phyloP scores from a whole-genome alignment of 2,888 invertebrate species.

The Protodeltote pygarga region DNA sequence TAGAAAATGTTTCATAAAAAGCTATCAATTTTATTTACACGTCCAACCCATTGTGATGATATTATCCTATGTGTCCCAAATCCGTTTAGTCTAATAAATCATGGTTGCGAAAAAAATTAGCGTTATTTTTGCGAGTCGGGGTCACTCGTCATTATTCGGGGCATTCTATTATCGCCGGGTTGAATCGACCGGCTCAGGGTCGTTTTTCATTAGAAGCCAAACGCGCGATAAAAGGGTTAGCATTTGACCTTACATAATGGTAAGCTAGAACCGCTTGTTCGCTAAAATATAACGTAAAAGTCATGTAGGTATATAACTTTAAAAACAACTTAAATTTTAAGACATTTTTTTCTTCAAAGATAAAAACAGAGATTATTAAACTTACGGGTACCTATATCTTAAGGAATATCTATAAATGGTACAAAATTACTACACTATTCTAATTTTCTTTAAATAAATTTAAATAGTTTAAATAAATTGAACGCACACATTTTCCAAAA shows the following conservation, averaged over 20 bases:
- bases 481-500: background rate
- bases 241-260: constrained; percentile 36
- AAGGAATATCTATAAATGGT: too few relatives aligned
- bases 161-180: constrained; percentile 56
- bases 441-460: background rate
- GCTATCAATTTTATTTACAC: constrained; percentile 70
- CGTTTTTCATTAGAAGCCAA: constrained; percentile 63
- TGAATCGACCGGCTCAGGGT: constrained; percentile 49
- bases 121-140: constrained; percentile 65
- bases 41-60: constrained; percentile 61
- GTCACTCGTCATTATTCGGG: constrained; percentile 61
- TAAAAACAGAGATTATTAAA: too few relatives aligned
- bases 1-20: constrained; percentile 38
- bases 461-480: background rate
- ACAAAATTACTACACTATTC: background rate
- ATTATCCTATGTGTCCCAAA: constrained; percentile 60
- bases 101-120: constrained; percentile 68
- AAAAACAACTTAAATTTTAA: too few relatives aligned
- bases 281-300: constrained; percentile 2
- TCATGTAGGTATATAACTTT: background rate
- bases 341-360: too few relatives aligned
- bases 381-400: too few relatives aligned
- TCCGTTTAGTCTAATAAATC: constrained; percentile 73
- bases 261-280: constrained; percentile 10
- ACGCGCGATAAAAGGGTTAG: constrained; percentile 57